Base-by-base conservation (phyloP, 1,140 invertebrate species). In the Myzus persicae region DNA sequence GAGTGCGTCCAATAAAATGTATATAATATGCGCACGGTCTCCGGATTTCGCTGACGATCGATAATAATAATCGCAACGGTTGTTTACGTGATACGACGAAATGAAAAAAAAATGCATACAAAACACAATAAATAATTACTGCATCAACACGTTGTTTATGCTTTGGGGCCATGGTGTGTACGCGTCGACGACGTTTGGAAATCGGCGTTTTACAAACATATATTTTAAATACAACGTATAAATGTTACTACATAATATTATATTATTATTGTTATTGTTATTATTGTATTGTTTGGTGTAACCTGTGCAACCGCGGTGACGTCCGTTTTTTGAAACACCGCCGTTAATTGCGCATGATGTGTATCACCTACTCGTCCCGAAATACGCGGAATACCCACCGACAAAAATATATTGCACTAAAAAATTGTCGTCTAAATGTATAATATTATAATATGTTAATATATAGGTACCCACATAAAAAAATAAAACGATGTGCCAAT, bases 41-140 rank as follows among this genome's bases (percentile, higher is more conserved):
- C 46, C 44, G 44, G 36, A 48, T 88, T 88, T 88, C 44, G 87
- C 87, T 88, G 87, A 88, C 87, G 87, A 51, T 24, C n/a, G 36
- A 88, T 88, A 88, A 76, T 76, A n/a, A 76, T 88, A 88, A 88
- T 88, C 31, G 46, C 31, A 46, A 88, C 40, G 11, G 42, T 88
- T 88, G 87, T 88, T 88, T 88, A 88, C 46, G n/a, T 18, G 46
- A 88, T 46, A 31, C 14, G 6, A 46, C 31, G n/a, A 18, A 36
- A 51, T 40, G 36, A 88, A 46, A 88, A 46, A 48, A 88, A 48
- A 46, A 88, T 46, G n/a, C 11, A 5, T 44, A n/a, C 42, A 84
- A 26, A 84, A 82, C 38, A 82, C 38, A 82, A 38, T 82, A 82
- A 38, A 82, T 42, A 40, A 84, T 44, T 44, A n/a, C 38, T n/a